Base-by-base conservation (phyloP, 1,140 invertebrate species). In the Cotesia chilonis region DNA sequence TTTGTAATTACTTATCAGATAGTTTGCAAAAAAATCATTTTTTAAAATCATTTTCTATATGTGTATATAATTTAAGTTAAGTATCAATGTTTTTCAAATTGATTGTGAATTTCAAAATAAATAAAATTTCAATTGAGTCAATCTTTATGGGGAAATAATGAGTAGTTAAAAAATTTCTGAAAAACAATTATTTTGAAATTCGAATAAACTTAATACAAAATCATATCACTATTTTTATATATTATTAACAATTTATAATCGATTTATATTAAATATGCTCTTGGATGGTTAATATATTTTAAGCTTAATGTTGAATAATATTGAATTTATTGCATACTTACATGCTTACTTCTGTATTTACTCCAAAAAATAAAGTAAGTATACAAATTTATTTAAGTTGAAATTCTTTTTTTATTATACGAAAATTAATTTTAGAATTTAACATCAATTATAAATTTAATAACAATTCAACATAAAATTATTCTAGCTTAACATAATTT, bases 361-460 rank as follows among this genome's bases (percentile, higher is more conserved):
- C 17, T 55, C 54, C 54, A 10, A n/a, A 55, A n/a, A 55, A 55
- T 55, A 20, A 55, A 55, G 54, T 14, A 55, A 55, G 54, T 55
- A 14, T 55, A 4, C 4, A 20, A 55, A 55, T 55, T 55, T 4
- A 55, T 55, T 55, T 20, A 55, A 55, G 54, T 20, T 55, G 9
- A 6, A 55, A 12, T 55, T 55, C 12, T 4, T 55, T 55, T 55
- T 10, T 55, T 55, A 10, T 10, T n/a, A 55, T 55, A 55, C 6
- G 17, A 10, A n/a, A 55, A 55, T 55, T 55, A 55, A 14, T 6
- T 55, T 20, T 14, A 55, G 12, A 28, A 28, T 28, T 28, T 28
- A 28, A 28, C 20, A 28, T 28, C 2, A 28, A 28, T 28, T 28
- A 28, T 28, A 28, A 28, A 28, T 28, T 28, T 28, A 28, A 28